phyloP scores from a whole-genome alignment of 2,113 vertebrate genomes.

The Anguilla rostrata region DNA sequence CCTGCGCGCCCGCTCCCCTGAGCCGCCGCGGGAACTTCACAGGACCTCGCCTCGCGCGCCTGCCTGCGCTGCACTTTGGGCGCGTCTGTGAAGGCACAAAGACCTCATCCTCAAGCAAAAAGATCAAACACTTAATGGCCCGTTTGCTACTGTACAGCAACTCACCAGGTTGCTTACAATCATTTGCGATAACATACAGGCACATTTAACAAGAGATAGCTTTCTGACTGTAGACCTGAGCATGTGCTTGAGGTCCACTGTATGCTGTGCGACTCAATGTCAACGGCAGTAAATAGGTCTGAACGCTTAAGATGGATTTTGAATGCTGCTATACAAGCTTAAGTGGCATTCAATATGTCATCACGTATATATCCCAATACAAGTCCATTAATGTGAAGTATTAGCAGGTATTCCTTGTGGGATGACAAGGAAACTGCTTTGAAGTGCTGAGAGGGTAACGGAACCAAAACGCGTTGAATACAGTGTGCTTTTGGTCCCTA shows the following conservation, averaged over 20 bases:
- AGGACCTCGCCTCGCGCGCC: constrained; percentile 39
- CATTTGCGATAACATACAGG: background rate
- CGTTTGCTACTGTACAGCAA: background rate
- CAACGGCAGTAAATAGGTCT: background rate
- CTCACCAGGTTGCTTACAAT: background rate
- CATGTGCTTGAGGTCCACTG: background rate
- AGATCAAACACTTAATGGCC: background rate
- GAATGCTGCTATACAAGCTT: background rate
- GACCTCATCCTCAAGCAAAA: background rate
- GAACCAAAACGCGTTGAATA: background rate
- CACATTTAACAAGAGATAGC: background rate
- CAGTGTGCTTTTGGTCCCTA: background rate
- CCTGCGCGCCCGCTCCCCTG: background rate
- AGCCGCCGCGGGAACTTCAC: background rate
- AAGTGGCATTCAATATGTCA: background rate
- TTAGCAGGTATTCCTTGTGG: background rate
- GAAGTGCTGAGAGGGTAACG: background rate
- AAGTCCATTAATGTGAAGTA: background rate
- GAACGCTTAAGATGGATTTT: background rate
- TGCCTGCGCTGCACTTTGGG: constrained; percentile 63
- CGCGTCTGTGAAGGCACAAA: background rate
- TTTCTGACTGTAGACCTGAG: background rate
- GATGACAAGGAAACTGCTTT: background rate
- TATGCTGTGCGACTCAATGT: background rate
- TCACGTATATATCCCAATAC: background rate